Base-by-base conservation (phyloP, 2,888 invertebrate species). In the Amphipoea lucens region DNA sequence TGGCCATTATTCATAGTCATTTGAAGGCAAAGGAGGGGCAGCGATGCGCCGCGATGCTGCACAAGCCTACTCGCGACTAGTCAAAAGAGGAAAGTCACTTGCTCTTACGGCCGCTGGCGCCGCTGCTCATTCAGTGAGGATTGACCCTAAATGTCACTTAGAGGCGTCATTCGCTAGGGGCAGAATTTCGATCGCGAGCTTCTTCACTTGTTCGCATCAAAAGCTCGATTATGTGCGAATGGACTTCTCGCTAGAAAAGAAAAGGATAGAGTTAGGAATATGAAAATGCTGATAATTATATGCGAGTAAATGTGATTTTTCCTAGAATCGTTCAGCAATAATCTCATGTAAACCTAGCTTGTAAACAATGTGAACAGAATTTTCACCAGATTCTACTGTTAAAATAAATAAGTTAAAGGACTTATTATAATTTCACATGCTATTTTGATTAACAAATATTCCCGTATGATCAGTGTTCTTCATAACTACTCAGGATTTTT, bases 341-440 rank as follows among this genome's bases (percentile, higher is more conserved):
- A 76, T 57, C 3, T 40, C 5, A 51, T 62, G 45, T 75, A n/a
- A 76, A 66, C 45, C 29, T 78, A 51, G 6, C 48, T 66, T 77
- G 70, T 71, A 57, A 62, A 70, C 54, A 70, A 66, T 20, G 36
- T 81, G 45, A 23, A 42, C 17, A 62, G 12, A 51, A 75, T 48
- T 60, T 76, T 48, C 4, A 57, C 23, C 6, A 51, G 29, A 68
- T 54, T 42, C 51, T 62, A 57, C 54, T 68, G 54, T 68, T 54
- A 12, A n/a, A n/a, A n/a, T n/a, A n/a, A 62, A 81, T 45, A 9
- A 62, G 62, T 68, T 54, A 12, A 68, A 81, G 45, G 12, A 62
- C 54, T 80, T 80, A 42, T n/a, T 82, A 75, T 82, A 85, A 84
- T 85, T 85, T 84, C 82, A 85, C 74, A 76, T 75, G 85, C 82